phyloP scores from a whole-genome alignment of 2,797 vertebrate species.

The Columba guinea region DNA sequence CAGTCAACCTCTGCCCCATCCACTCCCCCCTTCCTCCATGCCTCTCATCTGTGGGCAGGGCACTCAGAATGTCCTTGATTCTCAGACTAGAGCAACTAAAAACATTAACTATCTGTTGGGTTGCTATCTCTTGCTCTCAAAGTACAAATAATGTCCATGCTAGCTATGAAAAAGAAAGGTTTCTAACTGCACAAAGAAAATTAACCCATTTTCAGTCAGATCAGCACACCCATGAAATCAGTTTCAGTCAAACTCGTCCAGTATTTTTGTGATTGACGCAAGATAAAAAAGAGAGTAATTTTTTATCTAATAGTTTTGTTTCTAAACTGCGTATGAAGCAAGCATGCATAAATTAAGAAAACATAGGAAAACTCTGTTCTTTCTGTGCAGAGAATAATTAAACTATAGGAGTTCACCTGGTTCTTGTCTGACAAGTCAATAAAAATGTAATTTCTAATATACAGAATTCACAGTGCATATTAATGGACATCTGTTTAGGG shows the following conservation, averaged over 20 bases:
- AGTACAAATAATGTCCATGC: too few relatives aligned
- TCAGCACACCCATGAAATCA: neutral
- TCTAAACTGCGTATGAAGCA: neutral
- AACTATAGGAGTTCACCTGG: neutral
- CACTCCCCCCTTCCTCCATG: too few relatives aligned
- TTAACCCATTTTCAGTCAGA: too few relatives aligned
- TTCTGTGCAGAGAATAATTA: neutral
- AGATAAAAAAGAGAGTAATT: neutral
- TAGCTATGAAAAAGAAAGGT: too few relatives aligned
- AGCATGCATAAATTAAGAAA: neutral
- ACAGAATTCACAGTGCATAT: neutral
- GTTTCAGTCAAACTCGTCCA: neutral
- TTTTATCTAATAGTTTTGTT: neutral
- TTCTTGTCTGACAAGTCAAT: neutral
- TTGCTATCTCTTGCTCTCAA: too few relatives aligned
- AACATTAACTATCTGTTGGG: too few relatives aligned
- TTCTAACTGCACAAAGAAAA: too few relatives aligned
- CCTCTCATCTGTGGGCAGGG: too few relatives aligned
- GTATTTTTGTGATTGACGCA: neutral
- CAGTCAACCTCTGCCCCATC: too few relatives aligned
- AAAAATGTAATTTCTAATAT: neutral
- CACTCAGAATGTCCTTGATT: too few relatives aligned
- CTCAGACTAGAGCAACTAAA: too few relatives aligned
- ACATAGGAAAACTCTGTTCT: neutral
- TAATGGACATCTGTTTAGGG: neutral